These are phyloP conservation scores for Clarias gariepinus DNA, from an alignment of 2,113 vertebrate genomes.

Conservation along the genomic window DNA sequence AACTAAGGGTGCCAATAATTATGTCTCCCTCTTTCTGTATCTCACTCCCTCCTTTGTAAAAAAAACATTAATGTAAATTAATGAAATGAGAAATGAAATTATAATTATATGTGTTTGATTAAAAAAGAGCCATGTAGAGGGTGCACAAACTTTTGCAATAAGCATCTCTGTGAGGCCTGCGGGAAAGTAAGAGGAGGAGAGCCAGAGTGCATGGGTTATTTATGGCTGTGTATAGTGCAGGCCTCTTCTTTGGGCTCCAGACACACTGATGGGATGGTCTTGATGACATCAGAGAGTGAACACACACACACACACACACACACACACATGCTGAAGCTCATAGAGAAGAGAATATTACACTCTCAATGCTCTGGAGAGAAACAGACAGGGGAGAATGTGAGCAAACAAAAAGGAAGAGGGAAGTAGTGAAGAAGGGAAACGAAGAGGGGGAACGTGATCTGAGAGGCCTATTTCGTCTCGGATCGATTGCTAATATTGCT, in stretches of 20 bases:
- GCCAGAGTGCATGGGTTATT: slow-evolving; percentile 33
- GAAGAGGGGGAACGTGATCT: neutral
- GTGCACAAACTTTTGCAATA: neutral
- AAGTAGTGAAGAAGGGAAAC: neutral
- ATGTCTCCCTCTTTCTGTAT: neutral
- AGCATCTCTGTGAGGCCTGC: neutral
- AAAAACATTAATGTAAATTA: neutral
- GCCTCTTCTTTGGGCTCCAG: slow-evolving; percentile 24
- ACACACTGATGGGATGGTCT: slow-evolving; percentile 4
- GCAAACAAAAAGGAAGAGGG: neutral
- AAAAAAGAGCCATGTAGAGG: neutral
- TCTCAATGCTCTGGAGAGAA: slow-evolving; percentile 14
- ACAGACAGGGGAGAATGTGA: neutral
- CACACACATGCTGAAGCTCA: neutral
- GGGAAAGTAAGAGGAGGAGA: neutral
- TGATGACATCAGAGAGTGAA: neutral
- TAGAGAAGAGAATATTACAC: slow-evolving; percentile 25
- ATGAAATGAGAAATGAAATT: too few species aligned
- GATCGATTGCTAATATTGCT: neutral
- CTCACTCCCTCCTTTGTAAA: neutral
- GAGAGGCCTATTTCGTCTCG: neutral
- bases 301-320: slow-evolving; percentile 16
- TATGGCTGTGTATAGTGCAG: slow-evolving; percentile 29
- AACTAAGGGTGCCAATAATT: neutral
- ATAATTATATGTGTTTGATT: neutral